phyloP scores from a whole-genome alignment of 2,888 invertebrate species.

The Conops quadrifasciatus region DNA sequence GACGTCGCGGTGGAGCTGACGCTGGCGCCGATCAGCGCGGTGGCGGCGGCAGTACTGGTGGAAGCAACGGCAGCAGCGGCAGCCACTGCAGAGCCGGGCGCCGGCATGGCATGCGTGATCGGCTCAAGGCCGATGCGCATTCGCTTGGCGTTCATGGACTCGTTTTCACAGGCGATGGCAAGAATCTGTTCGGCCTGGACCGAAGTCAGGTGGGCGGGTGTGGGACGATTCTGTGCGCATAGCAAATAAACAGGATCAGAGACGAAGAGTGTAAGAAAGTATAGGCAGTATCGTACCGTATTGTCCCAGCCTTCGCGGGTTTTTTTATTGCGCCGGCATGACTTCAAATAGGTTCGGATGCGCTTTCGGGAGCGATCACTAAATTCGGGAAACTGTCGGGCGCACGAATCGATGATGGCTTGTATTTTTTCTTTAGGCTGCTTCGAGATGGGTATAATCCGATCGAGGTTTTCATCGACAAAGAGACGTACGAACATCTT shows the following conservation, averaged over 20 bases:
- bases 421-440: slow-evolving; percentile 98
- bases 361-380: slow-evolving; percentile 93
- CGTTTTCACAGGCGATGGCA: slow-evolving; percentile 96
- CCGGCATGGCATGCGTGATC: slow-evolving; percentile 86
- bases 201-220: slow-evolving; percentile 95
- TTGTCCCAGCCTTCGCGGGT: slow-evolving; percentile 92
- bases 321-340: slow-evolving; percentile 92
- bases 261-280: neutral
- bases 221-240: slow-evolving; percentile 80
- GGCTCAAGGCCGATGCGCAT: slow-evolving; percentile 96
- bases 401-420: slow-evolving; percentile 96
- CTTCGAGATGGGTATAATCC: slow-evolving; percentile 96
- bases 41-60: slow-evolving; percentile 51
- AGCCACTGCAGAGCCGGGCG: slow-evolving; percentile 60
- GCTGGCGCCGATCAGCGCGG: slow-evolving; percentile 48
- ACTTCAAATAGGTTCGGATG: slow-evolving; percentile 94
- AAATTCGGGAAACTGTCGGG: slow-evolving; percentile 95
- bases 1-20: slow-evolving; percentile 36
- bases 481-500: slow-evolving; percentile 97
- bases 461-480: slow-evolving; percentile 95
- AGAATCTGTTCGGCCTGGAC: slow-evolving; percentile 96
- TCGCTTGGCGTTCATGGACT: slow-evolving; percentile 95
- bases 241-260: neutral
- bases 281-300: slow-evolving; percentile 71
- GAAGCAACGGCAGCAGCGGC: slow-evolving; percentile 56